A percentile compares a stretch with the other conserved stretches of the same genome.
phyloP scores from a whole-genome alignment of 2,797 vertebrate species.

The Botia almorhae region DNA sequence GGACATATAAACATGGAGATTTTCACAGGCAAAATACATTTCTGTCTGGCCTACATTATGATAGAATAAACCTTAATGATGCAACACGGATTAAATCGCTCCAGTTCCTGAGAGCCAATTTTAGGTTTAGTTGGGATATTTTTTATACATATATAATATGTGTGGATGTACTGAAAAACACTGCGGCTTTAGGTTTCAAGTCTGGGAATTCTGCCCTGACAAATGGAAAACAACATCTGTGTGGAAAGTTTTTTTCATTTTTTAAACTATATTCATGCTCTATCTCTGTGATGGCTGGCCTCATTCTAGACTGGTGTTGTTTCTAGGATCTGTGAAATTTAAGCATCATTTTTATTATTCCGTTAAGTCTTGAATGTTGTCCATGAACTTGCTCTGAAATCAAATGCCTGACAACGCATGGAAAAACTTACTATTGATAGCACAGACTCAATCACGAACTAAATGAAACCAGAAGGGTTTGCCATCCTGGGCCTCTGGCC shows the following conservation, averaged over 20 bases:
- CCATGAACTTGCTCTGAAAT: conserved; percentile 14
- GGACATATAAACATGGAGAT: not conserved
- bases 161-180: conserved; percentile 39
- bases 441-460: conserved; percentile 42
- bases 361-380: conserved; percentile 11
- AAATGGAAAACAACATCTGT: conserved; percentile 23
- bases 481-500: conserved; percentile 23
- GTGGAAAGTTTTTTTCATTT: not conserved
- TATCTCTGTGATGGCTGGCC: conserved; percentile 4
- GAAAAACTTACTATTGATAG: conserved; percentile 42
- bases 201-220: conserved; percentile 22
- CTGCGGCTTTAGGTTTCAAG: conserved; percentile 14
- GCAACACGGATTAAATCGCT: conserved; percentile 43
- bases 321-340: not conserved
- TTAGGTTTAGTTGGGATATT: conserved; percentile 30
- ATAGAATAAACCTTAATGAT: conserved; percentile 45
- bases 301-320: conserved; percentile 1
- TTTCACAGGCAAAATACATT: conserved; percentile 16
- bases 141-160: conserved; percentile 12
- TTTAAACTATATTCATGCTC: conserved; percentile 7
- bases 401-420: conserved; percentile 42
- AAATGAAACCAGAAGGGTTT: conserved; percentile 50
- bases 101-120: conserved; percentile 23
- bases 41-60: conserved; percentile 26
- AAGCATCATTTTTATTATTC: conserved; percentile 9